These are phyloP conservation scores for Spondyliosoma cantharus DNA, from an alignment of 2,797 vertebrate genomes.

Conservation along the genomic window DNA sequence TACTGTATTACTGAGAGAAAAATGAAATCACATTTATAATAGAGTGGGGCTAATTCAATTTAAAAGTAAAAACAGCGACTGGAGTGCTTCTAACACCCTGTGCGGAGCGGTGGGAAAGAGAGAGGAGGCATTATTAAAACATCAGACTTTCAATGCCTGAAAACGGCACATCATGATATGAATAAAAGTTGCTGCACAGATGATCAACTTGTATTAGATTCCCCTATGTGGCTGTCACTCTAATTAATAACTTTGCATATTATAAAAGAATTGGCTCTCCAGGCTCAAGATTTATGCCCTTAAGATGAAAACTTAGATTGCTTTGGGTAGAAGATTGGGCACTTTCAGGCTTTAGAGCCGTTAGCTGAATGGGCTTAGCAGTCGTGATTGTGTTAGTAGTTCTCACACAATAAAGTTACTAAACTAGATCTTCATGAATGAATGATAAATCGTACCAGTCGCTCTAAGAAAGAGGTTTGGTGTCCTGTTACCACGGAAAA, in stretches of 20 bases:
- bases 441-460: no score
- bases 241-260: slow-evolving; percentile 31
- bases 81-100: background rate
- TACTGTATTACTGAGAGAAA: slow-evolving; percentile 23
- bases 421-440: no score
- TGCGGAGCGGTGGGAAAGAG: slow-evolving; percentile 25
- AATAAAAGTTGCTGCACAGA: slow-evolving; percentile 18
- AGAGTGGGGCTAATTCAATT: slow-evolving; percentile 41
- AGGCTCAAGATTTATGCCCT: slow-evolving; percentile 2
- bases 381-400: no score
- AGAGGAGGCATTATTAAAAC: slow-evolving; percentile 41
- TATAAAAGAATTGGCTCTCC: background rate
- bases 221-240: slow-evolving; percentile 7
- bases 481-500: no score
- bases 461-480: no score
- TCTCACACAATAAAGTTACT: no score
- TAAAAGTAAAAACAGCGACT: slow-evolving; percentile 39
- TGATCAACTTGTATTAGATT: slow-evolving; percentile 30
- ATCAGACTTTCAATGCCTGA: slow-evolving; percentile 30
- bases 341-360: no score
- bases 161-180: slow-evolving; percentile 34
- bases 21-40: slow-evolving; percentile 41
- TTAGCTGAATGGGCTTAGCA: no score
- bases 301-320: slow-evolving; percentile 5
- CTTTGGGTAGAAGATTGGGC: background rate